Base-by-base conservation (phyloP, 2,888 invertebrate species). In the Patella ulyssiponensis region DNA sequence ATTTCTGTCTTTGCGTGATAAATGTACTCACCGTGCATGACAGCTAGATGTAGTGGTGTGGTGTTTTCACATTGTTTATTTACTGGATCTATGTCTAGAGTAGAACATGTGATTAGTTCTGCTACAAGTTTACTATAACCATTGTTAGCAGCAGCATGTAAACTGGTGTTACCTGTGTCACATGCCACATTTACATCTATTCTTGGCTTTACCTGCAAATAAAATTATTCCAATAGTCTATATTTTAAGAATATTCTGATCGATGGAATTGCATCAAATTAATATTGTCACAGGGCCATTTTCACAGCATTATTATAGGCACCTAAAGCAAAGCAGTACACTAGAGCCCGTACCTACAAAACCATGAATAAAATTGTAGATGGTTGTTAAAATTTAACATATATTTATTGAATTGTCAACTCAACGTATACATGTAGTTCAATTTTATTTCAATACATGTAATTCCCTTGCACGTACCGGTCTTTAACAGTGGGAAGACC, bases 141-240 rank as follows among this genome's bases (percentile, higher is more conserved):
- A 74, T 81, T 86, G 81, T 91, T 91, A 51, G 88, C 87, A 4
- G 91, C 91, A 15, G 90, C 90, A 82, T 91, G 91, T 11, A 91
- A 84, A 9, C 91, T 86, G n/a, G 90, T 89, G 84, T 91, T 91
- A 1, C 91, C 91, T 52, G 89, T 90, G 77, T 90, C 87, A 33
- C 90, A 86, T 9, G 89, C 79, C 69, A 81, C 80, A 82, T 91
- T 91, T 2, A 89, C 82, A 79, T 89, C 84, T 52, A 89, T 84
- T 7, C 79, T 64, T 9, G 87, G 84, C 75, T 85, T 86, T 56
- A 87, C 86, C 89, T 90, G 82, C 51, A 73, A 75, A 51, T 44
- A 53, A 23, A 74, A 9, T 44, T 20, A 15, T 33, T 20, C 7
- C 51, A 69, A 20, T 23, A 7, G 23, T 54, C 3, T 20, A 17